Evolutionary conservation across 2,888 invertebrate genomes (phyloP).

Genomic region (Chrysomela aeneicollis): DNA sequence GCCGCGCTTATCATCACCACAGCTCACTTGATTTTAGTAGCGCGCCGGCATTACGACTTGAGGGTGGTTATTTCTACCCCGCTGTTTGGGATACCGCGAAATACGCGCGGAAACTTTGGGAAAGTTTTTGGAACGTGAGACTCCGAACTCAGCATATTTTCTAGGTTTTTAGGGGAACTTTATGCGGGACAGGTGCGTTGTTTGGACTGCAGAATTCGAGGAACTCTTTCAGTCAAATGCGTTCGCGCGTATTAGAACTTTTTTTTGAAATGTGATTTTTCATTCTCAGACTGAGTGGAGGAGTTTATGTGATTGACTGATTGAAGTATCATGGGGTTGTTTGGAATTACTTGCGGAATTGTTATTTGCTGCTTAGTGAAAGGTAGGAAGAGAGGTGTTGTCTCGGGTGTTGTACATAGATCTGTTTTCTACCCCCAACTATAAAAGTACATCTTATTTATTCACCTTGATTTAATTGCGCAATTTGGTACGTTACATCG

Average conservation of each 20-base stretch:
- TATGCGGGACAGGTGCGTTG: constrained; percentile 1
- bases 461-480: too few relatives aligned
- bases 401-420: not conserved
- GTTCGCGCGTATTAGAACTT: constrained; percentile 13
- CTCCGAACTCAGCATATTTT: not conserved
- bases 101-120: constrained; percentile 18
- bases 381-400: constrained; percentile 22
- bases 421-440: not conserved
- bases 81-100: constrained; percentile 16
- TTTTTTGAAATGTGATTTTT: constrained; percentile 30
- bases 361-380: constrained; percentile 29
- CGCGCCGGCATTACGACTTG: constrained; percentile 32
- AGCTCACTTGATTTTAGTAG: constrained; percentile 28
- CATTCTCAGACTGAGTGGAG: constrained; percentile 13
- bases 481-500: too few relatives aligned
- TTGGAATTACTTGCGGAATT: constrained; percentile 29
- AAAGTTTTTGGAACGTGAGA: not conserved
- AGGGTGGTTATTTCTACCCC: constrained; percentile 28
- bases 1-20: constrained; percentile 25
- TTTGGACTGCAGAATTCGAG: not conserved
- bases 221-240: not conserved
- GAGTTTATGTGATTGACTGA: constrained; percentile 1
- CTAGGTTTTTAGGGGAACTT: not conserved
- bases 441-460: too few relatives aligned
- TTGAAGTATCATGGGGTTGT: constrained; percentile 20